Base-by-base conservation (phyloP, 2,797 vertebrate genomes). In the Euphonia xanthogaster region DNA sequence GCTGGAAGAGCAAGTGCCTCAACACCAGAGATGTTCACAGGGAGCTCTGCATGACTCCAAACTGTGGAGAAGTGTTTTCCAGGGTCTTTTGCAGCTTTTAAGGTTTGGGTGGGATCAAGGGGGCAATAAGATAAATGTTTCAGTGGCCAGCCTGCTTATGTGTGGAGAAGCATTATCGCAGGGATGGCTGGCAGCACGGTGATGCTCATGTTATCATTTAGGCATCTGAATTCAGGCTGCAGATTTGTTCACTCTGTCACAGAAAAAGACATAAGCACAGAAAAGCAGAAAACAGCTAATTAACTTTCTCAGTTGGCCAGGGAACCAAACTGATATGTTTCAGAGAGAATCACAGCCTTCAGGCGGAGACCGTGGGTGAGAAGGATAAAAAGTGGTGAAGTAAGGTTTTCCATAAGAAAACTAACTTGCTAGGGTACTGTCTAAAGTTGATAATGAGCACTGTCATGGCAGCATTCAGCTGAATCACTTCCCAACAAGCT, bases 1-100 rank as follows among this genome's bases (percentile, higher is more conserved):
- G 13, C 14, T 48, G 25, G 12, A 14, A 61, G 6, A 1, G 0
- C 0, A 0, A 65, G 35, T 2, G 6, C 14, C 40, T 88, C 37
- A 74, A 27, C 31, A 18, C 1, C 0, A 1, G 33, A 44, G 51
- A 44, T 23, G 14, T 9, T 6, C 9, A 37, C 10, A 11, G 35
- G 54, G 28, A 84, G 10, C 23, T 67, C 50, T 4, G 4, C 3
- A 1, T 62, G 67, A n/a, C 33, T 8, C 23, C 0, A 0, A 14
- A 16, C 19, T 5, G 6, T 12, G 7, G 5, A 44, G 22, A 90
- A 39, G 5, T 1, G 1, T 50, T 75, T 92, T 27, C 22, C 24
- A 54, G 39, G 18, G 42, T 54, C 47, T 62, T 45, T 14, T 13
- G 4, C 50, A 86, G 28, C n/a, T 86, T 78, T 80, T 45, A 47